Evolutionary conservation across 2,113 vertebrate species (phyloP), one percentile per base, ranked within the genome.

Genomic region (Cavia aperea): DNA sequence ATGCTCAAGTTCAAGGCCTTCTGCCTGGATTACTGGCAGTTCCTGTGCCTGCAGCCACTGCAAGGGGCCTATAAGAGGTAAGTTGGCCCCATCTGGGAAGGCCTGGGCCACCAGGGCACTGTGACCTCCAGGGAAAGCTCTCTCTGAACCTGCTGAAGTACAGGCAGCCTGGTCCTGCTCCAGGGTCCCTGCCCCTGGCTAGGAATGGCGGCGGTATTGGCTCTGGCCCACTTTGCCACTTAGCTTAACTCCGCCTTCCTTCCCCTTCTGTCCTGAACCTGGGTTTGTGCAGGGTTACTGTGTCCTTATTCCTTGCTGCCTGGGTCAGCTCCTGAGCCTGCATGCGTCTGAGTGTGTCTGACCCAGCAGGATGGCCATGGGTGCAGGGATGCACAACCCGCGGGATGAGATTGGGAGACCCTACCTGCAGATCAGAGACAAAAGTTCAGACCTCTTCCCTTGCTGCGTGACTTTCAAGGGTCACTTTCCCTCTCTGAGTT

Each of bases 21-120:
- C 95, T 99, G 99, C 98, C 97, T 99, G 99, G 99, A 99, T 98
- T 99, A 99, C 97, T 99, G 99, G 99, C 98, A 99, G 97, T 98
- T 99, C 96, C 98, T 99, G 85, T 99, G 99, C 97, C 98, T 99
- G 21, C 99, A 99, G 97, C 99, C 98, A 65, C 98, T 99, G 88
- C 98, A 98, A 6, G 98, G 98, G 62, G 98, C 98, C 98, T 99
- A 99, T 97, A 99, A 97, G 97, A 98, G 99, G 99, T 99, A 99
- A 97, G 98, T 63, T 82, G 94, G 90, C 9, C 43, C 94, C 68
- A 4, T 94, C 68, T 11, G 43, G 70, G 89, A 58, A 39, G 49
- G 26, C 54, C 65, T 36, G 15, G 81, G 60, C 65, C 33, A 0
- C 21, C 5, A 18, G 85, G n/a, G 66, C 18, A 12, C 18, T 2